Percentiles rank a stretch among this genome's conserved stretches.
phyloP scores from a whole-genome alignment of 2,888 invertebrate species.

The Parasteatoda lunata region DNA sequence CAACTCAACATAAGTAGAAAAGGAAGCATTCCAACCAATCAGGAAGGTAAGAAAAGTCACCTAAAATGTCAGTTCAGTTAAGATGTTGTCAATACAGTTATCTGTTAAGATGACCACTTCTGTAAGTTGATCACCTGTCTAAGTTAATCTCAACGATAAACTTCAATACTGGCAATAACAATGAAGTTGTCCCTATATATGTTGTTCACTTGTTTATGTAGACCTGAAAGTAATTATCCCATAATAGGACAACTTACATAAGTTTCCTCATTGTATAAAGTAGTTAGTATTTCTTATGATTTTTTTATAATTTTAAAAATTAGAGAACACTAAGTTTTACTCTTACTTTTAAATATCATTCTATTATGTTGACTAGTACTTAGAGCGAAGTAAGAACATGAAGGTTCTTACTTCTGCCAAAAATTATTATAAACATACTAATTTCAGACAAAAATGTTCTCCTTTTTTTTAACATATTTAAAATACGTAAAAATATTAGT shows the following conservation, averaged over 20 bases:
- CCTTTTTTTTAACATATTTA: no score
- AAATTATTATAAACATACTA: no score
- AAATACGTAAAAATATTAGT: no score
- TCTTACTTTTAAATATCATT: no score
- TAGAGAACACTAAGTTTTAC: no score
- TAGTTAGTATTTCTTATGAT: no score
- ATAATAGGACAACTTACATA: background rate
- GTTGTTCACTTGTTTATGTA: background rate
- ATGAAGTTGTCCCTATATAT: background rate
- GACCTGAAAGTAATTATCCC: background rate
- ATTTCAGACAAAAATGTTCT: no score
- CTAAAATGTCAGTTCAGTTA: background rate
- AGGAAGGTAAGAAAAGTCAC: conserved; percentile 71
- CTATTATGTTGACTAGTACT: no score
- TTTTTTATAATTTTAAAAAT: no score
- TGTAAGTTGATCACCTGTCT: no score
- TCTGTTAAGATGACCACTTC: background rate
- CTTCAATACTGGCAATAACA: background rate
- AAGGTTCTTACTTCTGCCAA: no score
- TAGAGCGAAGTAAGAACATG: no score
- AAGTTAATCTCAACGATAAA: background rate
- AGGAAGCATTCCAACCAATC: conserved; percentile 86
- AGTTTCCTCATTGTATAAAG: background rate
- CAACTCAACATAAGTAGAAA: conserved; percentile 86
- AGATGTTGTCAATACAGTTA: background rate